Conservation (phyloP, 1,140 invertebrate genomes). For the Mactra quadrangularis region DNA sequence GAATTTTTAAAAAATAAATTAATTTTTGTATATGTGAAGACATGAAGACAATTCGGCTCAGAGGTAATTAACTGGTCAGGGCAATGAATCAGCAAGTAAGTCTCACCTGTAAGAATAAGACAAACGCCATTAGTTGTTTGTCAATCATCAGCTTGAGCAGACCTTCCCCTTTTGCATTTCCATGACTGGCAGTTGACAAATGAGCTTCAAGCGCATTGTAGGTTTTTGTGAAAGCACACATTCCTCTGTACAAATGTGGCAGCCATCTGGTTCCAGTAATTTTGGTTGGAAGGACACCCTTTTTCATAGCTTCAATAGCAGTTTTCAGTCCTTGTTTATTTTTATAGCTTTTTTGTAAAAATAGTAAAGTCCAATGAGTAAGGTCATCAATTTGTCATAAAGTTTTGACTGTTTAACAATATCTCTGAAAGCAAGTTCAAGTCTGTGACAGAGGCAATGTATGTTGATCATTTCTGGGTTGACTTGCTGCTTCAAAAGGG, state of each 20-base stretch:
- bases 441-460: constrained; percentile 58
- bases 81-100: too few relatives aligned
- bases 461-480: constrained; percentile 49
- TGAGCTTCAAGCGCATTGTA: constrained; percentile 19
- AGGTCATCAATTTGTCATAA: constrained; percentile 64
- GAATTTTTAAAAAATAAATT: too few relatives aligned
- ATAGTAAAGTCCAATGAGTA: constrained; percentile 61
- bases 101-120: constrained; percentile 43
- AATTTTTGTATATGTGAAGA: too few relatives aligned
- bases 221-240: constrained; percentile 1
- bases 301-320: neutral
- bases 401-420: constrained; percentile 46
- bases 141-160: constrained; percentile 17
- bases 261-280: constrained; percentile 53
- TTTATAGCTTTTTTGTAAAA: constrained; percentile 50
- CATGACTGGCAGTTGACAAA: constrained; percentile 35
- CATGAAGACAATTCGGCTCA: too few relatives aligned
- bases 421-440: constrained; percentile 55
- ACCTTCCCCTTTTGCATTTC: constrained; percentile 44
- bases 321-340: constrained; percentile 25
- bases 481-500: neutral
- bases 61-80: neutral
- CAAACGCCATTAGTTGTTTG: constrained; percentile 17
- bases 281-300: constrained; percentile 25
- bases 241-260: constrained; percentile 39